Base-by-base conservation (phyloP, 2,888 invertebrate genomes). In the Cyclophora albipunctata region DNA sequence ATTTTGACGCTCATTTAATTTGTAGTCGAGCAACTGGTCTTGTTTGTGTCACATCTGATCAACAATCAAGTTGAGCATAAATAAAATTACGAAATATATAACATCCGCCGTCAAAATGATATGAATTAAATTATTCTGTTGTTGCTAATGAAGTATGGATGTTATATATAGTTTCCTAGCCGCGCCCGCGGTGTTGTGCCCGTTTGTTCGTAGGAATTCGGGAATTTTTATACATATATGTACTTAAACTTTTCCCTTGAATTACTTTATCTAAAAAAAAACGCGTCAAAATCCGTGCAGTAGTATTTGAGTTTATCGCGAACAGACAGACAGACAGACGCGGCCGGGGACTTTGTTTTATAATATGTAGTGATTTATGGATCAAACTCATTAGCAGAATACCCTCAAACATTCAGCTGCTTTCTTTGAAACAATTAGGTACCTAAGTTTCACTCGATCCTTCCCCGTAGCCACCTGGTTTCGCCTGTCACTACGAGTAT, bases 371-470 rank as follows among this genome's bases (percentile, higher is more conserved):
- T n/a, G n/a, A n/a, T n/a, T n/a, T n/a, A n/a, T 33, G 6, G 20
- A 33, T 43, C 34, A 43, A 34, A 20, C 34, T 43, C 20, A 7
- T 43, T 7, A n/a, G 42, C 7, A 7, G n/a, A 7, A 7, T n/a
- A 42, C 7, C 20, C 3, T 7, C n/a, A 54, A 55, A 53, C 54
- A 55, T 42, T 53, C 57, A 57, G 66, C 60, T 60, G 55, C 20
- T 6, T n/a, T n/a, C n/a, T n/a, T 6, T 62, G 54, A 62, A 65
- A 69, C 65, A 66, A 66, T 73, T 66, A 71, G 62, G 62, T 60
- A 64, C 66, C 64, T 63, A 63, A 71, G 71, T 78, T 78, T 77
- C 74, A 73, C 72, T 75, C 75, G 76, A 76, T 75, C 73, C 73
- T 69, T 71, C 66, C 64, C 65, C 64, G 63, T 50, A 59, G 59